Conservation (phyloP, 2,113 vertebrate species). For the Lipotes vexillifer region DNA sequence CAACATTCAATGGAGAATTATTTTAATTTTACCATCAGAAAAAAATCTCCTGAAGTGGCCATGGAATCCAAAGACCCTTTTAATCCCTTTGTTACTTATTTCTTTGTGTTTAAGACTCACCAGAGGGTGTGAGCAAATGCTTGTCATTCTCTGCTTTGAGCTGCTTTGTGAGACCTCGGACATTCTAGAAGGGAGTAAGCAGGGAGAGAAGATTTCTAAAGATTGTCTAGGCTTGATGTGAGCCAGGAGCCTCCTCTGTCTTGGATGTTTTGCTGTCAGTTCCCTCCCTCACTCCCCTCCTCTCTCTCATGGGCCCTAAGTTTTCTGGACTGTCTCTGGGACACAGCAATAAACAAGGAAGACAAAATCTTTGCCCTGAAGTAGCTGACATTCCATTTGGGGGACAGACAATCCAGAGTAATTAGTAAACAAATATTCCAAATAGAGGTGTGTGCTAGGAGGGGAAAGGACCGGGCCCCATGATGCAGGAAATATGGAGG, state of each 20-base stretch:
- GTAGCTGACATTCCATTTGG: background rate
- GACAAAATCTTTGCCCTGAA: background rate
- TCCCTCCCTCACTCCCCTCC: too few species aligned
- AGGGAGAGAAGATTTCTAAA: background rate
- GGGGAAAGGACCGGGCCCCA: fast-evolving
- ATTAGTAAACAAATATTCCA: background rate
- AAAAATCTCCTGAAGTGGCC: background rate
- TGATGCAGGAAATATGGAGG: background rate
- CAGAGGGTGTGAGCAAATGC: background rate
- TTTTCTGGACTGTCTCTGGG: background rate
- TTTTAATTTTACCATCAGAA: background rate
- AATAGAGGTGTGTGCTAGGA: fast-evolving
- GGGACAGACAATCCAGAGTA: background rate
- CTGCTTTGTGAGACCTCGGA: background rate
- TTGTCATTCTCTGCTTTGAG: background rate
- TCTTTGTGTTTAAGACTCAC: background rate
- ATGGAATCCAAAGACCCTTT: background rate
- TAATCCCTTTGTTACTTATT: background rate
- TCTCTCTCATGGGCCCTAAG: background rate
- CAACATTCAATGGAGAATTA: background rate
- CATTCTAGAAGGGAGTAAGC: background rate
- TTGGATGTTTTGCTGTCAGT: background rate
- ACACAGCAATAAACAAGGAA: background rate
- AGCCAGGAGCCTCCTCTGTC: background rate
- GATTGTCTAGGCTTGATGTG: background rate